phyloP scores from a whole-genome alignment of 2,797 vertebrate genomes.

The Pipistrellus pipistrellus region DNA sequence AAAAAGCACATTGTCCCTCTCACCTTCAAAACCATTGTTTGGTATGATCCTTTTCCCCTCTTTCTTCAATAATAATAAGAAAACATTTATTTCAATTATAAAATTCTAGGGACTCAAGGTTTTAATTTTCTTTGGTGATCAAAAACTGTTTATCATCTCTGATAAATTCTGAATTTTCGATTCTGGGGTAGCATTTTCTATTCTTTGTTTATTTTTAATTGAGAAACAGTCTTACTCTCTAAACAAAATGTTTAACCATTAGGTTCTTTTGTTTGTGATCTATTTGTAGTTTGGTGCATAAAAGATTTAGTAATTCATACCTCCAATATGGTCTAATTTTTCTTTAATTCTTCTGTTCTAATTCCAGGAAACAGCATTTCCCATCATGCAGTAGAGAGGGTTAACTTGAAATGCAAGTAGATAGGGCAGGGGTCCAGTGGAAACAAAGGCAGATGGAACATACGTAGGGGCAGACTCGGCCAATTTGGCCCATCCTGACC shows the following conservation, averaged over 20 bases:
- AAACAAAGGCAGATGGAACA: too few species aligned
- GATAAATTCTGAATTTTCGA: background rate
- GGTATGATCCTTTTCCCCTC: background rate
- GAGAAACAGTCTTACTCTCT: background rate
- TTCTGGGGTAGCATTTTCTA: background rate
- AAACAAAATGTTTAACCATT: background rate
- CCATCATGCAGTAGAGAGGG: background rate
- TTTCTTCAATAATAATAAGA: background rate
- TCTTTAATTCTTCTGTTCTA: background rate
- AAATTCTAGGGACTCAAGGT: background rate
- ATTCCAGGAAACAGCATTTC: background rate
- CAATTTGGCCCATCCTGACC: too few species aligned
- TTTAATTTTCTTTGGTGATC: background rate
- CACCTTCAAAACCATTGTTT: background rate
- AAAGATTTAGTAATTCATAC: background rate
- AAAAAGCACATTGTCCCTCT: constrained; percentile 14
- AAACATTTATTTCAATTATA: constrained; percentile 6
- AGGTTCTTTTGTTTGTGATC: background rate
- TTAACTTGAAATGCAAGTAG: too few species aligned
- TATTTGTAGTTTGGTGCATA: background rate
- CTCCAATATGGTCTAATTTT: background rate
- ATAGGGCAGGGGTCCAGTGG: too few species aligned
- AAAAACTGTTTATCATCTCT: background rate
- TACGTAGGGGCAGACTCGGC: too few species aligned
- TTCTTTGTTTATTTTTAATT: background rate